Conservation (phyloP, 2,888 invertebrate species). For the Rhorus exstirpatorius region DNA sequence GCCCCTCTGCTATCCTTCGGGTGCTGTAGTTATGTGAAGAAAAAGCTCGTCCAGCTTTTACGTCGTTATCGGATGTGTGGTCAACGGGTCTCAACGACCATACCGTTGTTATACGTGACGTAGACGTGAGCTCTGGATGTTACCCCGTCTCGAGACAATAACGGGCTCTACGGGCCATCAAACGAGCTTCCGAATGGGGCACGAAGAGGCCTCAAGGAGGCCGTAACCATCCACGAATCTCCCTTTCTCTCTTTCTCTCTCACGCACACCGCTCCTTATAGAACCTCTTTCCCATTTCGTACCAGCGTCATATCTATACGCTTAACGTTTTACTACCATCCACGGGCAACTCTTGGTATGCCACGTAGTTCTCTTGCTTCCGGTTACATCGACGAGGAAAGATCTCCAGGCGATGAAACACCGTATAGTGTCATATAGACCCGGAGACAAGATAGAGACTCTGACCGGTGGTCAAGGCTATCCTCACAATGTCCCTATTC, state of each 20-base stretch:
- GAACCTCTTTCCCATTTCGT: neutral
- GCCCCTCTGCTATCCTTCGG: neutral
- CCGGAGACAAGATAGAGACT: slow-evolving; percentile 42
- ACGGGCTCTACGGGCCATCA: slow-evolving; percentile 84
- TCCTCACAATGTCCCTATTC: slow-evolving; percentile 72
- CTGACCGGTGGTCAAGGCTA: slow-evolving; percentile 53
- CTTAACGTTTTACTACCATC: neutral
- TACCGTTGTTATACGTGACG: slow-evolving; percentile 68
- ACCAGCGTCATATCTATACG: neutral
- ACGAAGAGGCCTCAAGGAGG: slow-evolving; percentile 78
- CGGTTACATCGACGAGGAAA: slow-evolving; percentile 53
- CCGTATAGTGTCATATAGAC: slow-evolving; percentile 32
- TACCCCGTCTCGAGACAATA: slow-evolving; percentile 82
- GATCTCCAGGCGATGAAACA: slow-evolving; percentile 27
- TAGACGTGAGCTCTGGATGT: slow-evolving; percentile 62
- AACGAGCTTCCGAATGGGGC: slow-evolving; percentile 84
- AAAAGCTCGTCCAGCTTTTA: slow-evolving; percentile 52
- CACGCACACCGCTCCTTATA: no score
- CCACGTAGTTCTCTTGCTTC: slow-evolving; percentile 54
- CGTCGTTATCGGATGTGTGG: slow-evolving; percentile 84
- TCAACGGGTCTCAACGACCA: slow-evolving; percentile 78
- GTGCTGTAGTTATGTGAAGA: slow-evolving; percentile 14
- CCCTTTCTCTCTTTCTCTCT: slow-evolving; percentile 49
- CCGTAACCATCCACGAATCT: neutral
- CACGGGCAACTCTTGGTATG: neutral